Evolutionary conservation across 2,797 vertebrate species (phyloP), one percentile per base, ranked within the genome.

Genomic region (Bradypus variegatus): DNA sequence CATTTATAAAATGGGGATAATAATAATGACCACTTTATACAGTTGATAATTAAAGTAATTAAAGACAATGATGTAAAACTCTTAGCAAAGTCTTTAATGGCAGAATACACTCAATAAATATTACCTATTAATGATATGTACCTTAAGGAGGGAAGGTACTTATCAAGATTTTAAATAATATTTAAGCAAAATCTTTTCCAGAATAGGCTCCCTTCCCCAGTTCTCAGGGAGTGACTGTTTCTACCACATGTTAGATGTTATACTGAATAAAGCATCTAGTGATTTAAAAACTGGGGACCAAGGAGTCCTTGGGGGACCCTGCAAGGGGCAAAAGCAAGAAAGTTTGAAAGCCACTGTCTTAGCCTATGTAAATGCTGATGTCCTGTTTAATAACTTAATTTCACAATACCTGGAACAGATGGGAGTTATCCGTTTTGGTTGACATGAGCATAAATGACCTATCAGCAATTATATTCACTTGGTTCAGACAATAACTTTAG

Each of bases 141-240:
- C 69, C 41, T 78, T 85, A 95, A 73, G 58, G 65, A 75, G 64
- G 81, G 31, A 88, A 91, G 72, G 15, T 65, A 81, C 8, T 38
- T 70, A n/a, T 29, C 31, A 85, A 92, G 23, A 75, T 45, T 87
- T 82, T 48, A 85, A 82, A 80, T 75, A 85, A 81, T 23, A 75
- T 21, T 72, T 86, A 79, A 76, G 27, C 80, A 86, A 93, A 93
- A 45, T 67, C 50, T 85, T 85, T 27, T 89, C 33, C 55, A 88
- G 45, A 67, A 77, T 73, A 90, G 33, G 29, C 4, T 21, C 70
- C 18, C 18, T 14, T 58, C 31, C 38, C 27, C n/a, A n/a, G 27
- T 70, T 41, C 62, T 23, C 45, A 84, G 64, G 36, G 60, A 77
- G 62, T 70, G 53, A 73, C 18, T 78, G 9, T 77, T 87, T 88